Percentiles rank a stretch among this genome's conserved stretches.
Conservation (phyloP, 2,797 vertebrate genomes). For the Arctocebus calabarensis region DNA sequence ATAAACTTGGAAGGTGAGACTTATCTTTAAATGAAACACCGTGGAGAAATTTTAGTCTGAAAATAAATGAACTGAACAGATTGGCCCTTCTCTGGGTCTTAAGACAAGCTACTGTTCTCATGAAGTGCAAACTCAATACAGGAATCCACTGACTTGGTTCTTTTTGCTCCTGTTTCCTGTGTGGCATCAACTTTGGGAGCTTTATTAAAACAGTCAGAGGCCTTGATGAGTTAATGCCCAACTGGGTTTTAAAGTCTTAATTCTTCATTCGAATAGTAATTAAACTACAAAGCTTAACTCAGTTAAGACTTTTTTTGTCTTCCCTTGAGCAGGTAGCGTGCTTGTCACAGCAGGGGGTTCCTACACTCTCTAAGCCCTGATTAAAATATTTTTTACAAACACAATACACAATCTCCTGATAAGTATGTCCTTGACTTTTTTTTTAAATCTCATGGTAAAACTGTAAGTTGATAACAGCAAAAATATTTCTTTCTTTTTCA, state of each 20-base stretch:
- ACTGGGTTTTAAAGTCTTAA: constrained; percentile 67
- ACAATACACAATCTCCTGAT: neutral
- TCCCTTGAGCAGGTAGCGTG: constrained; percentile 19
- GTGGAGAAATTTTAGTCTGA: neutral
- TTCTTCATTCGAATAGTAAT: constrained; percentile 73
- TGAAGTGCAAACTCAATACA: neutral
- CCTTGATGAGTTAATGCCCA: constrained; percentile 60
- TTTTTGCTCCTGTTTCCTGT: constrained; percentile 27
- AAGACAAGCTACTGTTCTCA: neutral
- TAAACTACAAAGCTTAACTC: constrained; percentile 63
- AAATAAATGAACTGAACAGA: neutral
- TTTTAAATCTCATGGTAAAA: constrained; percentile 60
- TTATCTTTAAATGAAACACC: neutral
- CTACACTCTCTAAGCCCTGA: constrained; percentile 58
- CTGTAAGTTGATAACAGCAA: constrained; percentile 66
- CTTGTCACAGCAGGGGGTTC: constrained; percentile 59
- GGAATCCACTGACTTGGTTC: constrained; percentile 34
- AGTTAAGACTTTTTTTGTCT: constrained; percentile 29
- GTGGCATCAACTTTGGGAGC: constrained; percentile 49
- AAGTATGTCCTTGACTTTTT: neutral
- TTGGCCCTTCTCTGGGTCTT: neutral
- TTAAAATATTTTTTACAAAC: constrained; percentile 70
- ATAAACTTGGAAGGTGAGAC: neutral
- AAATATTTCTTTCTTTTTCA: neutral
- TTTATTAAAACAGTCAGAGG: constrained; percentile 71